Evolutionary conservation across 2,113 vertebrate species (phyloP).

Genomic region (Brachirus orientalis): DNA sequence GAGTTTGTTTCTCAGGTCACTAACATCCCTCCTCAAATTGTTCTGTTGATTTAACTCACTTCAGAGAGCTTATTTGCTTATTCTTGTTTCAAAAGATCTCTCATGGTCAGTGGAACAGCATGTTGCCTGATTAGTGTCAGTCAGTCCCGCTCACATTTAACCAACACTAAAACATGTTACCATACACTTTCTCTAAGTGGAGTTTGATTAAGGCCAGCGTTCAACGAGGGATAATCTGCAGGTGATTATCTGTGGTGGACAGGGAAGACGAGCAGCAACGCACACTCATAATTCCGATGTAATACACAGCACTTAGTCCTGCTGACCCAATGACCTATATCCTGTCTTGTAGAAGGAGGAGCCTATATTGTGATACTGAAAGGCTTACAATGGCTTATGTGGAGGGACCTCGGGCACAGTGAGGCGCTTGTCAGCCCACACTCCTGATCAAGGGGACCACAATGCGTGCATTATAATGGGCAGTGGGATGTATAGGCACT

Average conservation of each 20-base stretch:
- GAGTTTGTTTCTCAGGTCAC: too few relatives aligned
- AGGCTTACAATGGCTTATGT: slow-evolving; percentile 80
- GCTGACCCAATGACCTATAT: slow-evolving; percentile 77
- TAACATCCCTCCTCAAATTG: too few relatives aligned
- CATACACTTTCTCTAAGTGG: slow-evolving; percentile 60
- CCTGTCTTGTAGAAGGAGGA: slow-evolving; percentile 59
- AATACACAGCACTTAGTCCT: slow-evolving; percentile 67
- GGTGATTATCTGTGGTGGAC: slow-evolving; percentile 67
- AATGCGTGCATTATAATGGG: slow-evolving; percentile 74
- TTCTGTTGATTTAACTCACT: slow-evolving; percentile 13
- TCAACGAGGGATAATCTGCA: slow-evolving; percentile 67
- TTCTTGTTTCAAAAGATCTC: too few relatives aligned
- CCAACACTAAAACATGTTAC: slow-evolving; percentile 47
- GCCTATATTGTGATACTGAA: slow-evolving; percentile 71
- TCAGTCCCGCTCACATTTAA: slow-evolving; percentile 27
- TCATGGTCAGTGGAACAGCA: not conserved
- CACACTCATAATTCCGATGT: slow-evolving; percentile 74
- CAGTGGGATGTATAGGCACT: slow-evolving; percentile 53
- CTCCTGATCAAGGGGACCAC: slow-evolving; percentile 66
- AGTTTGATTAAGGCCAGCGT: slow-evolving; percentile 69
- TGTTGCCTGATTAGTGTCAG: slow-evolving; percentile 41
- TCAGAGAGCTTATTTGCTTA: slow-evolving; percentile 1
- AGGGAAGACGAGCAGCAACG: slow-evolving; percentile 27
- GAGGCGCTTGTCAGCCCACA: slow-evolving; percentile 74
- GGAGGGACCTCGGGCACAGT: slow-evolving; percentile 70